phyloP scores from a whole-genome alignment of 2,797 vertebrate genomes.

The Oreortyx pictus region DNA sequence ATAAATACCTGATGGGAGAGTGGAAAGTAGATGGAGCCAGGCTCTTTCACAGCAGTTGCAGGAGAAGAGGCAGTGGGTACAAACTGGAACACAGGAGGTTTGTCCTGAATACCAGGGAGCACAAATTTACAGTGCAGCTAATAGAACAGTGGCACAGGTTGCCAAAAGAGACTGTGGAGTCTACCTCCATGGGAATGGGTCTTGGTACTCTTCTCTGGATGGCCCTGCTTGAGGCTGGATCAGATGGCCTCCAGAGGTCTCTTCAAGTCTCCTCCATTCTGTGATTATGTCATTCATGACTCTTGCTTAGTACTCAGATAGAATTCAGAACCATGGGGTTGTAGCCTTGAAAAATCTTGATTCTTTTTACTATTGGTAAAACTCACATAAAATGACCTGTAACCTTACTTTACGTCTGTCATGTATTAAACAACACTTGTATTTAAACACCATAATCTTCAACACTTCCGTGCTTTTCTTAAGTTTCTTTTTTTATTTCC shows the following conservation, averaged over 20 bases:
- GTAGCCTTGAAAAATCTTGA: neutral
- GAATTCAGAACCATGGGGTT: neutral
- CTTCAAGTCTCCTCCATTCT: neutral
- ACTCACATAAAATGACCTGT: neutral
- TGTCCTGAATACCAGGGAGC: neutral
- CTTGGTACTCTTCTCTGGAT: neutral
- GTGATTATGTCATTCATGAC: neutral
- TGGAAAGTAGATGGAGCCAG: too few species aligned
- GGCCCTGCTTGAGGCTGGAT: neutral
- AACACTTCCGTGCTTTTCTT: neutral
- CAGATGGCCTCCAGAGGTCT: neutral
- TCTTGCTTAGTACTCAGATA: neutral
- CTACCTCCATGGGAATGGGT: neutral
- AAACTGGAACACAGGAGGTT: neutral
- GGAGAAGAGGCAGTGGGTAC: neutral
- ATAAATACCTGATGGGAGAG: too few species aligned
- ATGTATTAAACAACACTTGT: neutral
- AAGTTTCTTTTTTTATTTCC: neutral
- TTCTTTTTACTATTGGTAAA: neutral
- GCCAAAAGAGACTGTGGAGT: neutral
- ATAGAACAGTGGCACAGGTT: neutral
- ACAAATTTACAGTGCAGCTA: neutral
- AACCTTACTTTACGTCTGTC: neutral
- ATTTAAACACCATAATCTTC: neutral
- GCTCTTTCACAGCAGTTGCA: too few species aligned